Conservation (phyloP, 2,888 invertebrate genomes). For the Miltochrista miniata region DNA sequence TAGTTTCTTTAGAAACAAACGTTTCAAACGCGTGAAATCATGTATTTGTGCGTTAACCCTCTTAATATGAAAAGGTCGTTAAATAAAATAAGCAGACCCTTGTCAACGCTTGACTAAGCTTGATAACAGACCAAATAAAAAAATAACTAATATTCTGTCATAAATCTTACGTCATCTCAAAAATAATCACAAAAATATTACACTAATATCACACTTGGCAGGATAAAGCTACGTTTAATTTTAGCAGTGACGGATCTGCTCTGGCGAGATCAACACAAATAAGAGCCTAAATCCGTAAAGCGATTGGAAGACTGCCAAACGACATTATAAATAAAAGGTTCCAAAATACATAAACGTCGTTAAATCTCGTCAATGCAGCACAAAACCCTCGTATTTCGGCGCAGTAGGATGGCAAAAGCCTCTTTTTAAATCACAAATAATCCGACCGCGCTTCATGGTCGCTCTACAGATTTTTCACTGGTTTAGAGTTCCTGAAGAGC, state of each 20-base stretch:
- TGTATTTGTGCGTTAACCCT: too few relatives aligned
- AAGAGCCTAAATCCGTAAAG: background rate
- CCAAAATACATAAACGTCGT: constrained; percentile 9
- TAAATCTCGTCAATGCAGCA: constrained; percentile 9
- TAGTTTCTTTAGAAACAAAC: too few relatives aligned
- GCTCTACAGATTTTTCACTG: constrained; percentile 40
- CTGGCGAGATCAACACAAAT: background rate
- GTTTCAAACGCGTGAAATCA: too few relatives aligned
- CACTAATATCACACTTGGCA: background rate
- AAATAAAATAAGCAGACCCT: too few relatives aligned
- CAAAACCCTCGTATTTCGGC: constrained; percentile 10
- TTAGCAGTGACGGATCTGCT: background rate
- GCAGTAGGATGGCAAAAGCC: constrained; percentile 32
- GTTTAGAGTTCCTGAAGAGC: constrained; percentile 27
- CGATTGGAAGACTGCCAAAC: background rate
- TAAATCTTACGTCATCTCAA: too few relatives aligned
- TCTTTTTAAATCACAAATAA: constrained; percentile 41
- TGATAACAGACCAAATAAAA: too few relatives aligned
- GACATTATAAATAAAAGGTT: constrained; percentile 1
- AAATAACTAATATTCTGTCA: too few relatives aligned
- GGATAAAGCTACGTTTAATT: background rate
- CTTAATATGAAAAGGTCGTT: too few relatives aligned
- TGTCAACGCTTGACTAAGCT: too few relatives aligned
- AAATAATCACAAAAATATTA: too few relatives aligned
- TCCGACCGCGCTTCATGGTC: constrained; percentile 30